A percentile compares a stretch with the other conserved stretches of the same genome.
Evolutionary conservation across 2,113 vertebrate species (phyloP).

Genomic region (Corythornis vintsioides): DNA sequence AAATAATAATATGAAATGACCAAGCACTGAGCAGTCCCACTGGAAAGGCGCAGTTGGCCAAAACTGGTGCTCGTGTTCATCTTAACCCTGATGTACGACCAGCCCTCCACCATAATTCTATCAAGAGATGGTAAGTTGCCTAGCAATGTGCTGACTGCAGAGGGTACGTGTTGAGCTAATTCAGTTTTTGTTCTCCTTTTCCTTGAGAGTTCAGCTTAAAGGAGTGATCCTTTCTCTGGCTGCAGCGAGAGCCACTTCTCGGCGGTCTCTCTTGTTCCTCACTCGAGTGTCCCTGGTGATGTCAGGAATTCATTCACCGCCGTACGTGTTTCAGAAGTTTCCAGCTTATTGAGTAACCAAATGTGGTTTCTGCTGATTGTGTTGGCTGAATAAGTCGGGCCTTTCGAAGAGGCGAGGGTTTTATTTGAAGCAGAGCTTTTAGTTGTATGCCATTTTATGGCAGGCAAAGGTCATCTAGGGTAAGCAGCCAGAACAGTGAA

Average conservation of each 20-base stretch:
- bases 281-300: slow-evolving; percentile 40
- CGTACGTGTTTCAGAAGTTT: slow-evolving; percentile 43
- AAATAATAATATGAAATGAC: slow-evolving; percentile 23
- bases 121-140: slow-evolving; percentile 65
- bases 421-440: slow-evolving; percentile 30
- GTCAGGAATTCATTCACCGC: slow-evolving; percentile 55
- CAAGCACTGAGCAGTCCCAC: slow-evolving; percentile 36
- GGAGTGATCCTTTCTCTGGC: slow-evolving; percentile 14
- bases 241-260: slow-evolving; percentile 37
- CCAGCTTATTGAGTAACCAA: slow-evolving; percentile 59
- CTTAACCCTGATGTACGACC: slow-evolving; percentile 65
- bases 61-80: slow-evolving; percentile 54
- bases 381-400: slow-evolving; percentile 48
- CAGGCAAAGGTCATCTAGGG: slow-evolving; percentile 37
- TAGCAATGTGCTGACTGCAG: slow-evolving; percentile 38
- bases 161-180: slow-evolving; percentile 48
- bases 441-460: slow-evolving; percentile 28
- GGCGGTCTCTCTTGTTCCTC: slow-evolving; percentile 12
- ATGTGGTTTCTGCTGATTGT: slow-evolving; percentile 61
- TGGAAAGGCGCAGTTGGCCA: slow-evolving; percentile 65
- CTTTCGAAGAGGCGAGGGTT: slow-evolving; percentile 38
- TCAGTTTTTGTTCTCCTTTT: slow-evolving; percentile 57
- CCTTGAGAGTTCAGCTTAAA: slow-evolving; percentile 55
- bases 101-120: slow-evolving; percentile 55
- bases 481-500: slow-evolving; percentile 30